Evolutionary conservation across 2,888 invertebrate species (phyloP), one percentile per base, ranked within the genome.

Genomic region (Perizoma flavofasciatum): DNA sequence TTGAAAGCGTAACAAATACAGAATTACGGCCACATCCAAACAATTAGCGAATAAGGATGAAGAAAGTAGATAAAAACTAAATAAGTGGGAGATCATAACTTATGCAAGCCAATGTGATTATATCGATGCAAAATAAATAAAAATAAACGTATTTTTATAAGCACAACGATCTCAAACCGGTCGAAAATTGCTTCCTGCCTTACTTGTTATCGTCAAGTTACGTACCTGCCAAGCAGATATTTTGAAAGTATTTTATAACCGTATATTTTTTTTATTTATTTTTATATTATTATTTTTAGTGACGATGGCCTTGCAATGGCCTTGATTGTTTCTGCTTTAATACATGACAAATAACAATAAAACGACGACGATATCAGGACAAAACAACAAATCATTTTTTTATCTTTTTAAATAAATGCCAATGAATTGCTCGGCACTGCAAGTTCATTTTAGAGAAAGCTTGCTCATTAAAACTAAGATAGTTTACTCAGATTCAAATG

Each of bases 41-140:
- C 22, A 54, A 61, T 57, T 59, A 53, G 39, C 48, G 50, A 45
- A 56, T 57, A 66, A 65, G 65, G 66, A 66, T 55, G 55, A 55
- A 61, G 59, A 68, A 63, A 67, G 68, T 57, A 22, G 10, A 34
- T 50, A 32, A 54, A n/a, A 55, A 41, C n/a, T 37, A 48, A 61
- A 48, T 50, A 60, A 50, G 63, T 54, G 61, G 56, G 63, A 53
- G 48, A 48, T 51, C 54, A 47, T 58, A 55, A 54, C 22, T 47
- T 55, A 49, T 52, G 44, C 58, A 8, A 45, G 33, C 52, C 49
- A 32, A 35, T 49, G 51, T 45, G 39, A 10, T 58, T 37, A 43
- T 37, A 52, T 60, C 50, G 39, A 44, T n/a, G n/a, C 43, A 48
- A 22, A 54, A 52, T 48, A 55, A 63, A 54, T 55, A 57, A 54